Base-by-base conservation (phyloP, 1,140 invertebrate genomes). In the Bactericera cockerelli region DNA sequence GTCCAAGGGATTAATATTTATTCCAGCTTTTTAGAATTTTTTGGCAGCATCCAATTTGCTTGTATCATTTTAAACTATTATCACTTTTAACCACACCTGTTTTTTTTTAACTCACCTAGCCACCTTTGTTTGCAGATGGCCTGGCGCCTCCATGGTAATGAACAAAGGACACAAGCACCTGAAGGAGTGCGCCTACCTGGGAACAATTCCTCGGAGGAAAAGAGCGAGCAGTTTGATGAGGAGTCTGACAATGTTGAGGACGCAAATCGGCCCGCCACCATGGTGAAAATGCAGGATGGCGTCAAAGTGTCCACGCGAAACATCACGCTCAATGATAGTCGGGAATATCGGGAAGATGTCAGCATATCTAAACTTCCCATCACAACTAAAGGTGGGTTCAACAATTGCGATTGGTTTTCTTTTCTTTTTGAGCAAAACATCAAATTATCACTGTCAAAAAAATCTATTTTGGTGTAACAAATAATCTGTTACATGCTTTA, bases 101-200 rank as follows among this genome's bases (percentile, higher is more conserved):
- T n/a, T n/a, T n/a, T n/a, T n/a, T n/a, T n/a, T n/a, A n/a, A n/a
- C n/a, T n/a, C n/a, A n/a, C n/a, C n/a, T n/a, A n/a, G n/a, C n/a
- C n/a, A n/a, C n/a, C n/a, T n/a, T n/a, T n/a, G n/a, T n/a, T n/a
- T n/a, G n/a, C 63, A 87, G 84, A 67, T 83, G 79, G 76, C 82
- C 82, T 10, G 84, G 84, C 6, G 83, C 82, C 1, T 84, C 82
- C 1, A 70, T 87, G 25, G 81, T 86, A 42, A 79, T 87, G 65
- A 83, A 87, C 33, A 75, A 81, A 65, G 84, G 85, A 0, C 81
- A 85, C 67, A 82, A 82, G 64, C 81, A 86, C 70, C 70, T 88
- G 0, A 80, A 84, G 65, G 81, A 85, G 61, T 88, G 85, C 64
- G 84, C 84, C 0, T 88, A 86, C 69, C 86, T 88, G 56, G 85